A percentile compares a stretch with the other conserved stretches of the same genome.
phyloP scores from a whole-genome alignment of 2,797 vertebrate genomes.

The Tapera naevia region DNA sequence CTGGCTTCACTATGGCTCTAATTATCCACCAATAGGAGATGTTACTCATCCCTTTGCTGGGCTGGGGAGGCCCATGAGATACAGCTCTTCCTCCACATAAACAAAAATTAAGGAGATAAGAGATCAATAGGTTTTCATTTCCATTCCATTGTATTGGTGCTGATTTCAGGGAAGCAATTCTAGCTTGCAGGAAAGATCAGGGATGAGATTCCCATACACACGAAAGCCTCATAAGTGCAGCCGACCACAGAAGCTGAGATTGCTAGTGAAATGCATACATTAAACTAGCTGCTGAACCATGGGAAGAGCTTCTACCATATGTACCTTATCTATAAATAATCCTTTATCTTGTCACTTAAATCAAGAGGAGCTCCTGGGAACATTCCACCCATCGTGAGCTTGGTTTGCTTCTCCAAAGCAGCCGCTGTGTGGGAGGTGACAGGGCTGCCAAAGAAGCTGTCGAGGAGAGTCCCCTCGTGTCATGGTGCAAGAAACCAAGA shows the following conservation, averaged over 20 bases:
- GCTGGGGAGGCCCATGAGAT: not conserved
- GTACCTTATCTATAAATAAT: constrained; percentile 32
- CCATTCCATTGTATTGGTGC: not conserved
- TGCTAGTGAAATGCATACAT: not conserved
- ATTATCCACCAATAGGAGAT: not conserved
- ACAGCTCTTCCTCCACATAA: not conserved
- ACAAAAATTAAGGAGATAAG: not conserved
- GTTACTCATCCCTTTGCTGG: not conserved
- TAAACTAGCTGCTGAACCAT: not conserved
- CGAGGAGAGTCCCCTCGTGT: not conserved
- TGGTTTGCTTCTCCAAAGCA: not conserved
- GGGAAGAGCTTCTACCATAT: not conserved
- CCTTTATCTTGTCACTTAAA: not conserved
- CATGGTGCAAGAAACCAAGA: not conserved
- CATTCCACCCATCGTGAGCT: not conserved
- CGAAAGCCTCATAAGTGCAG: not conserved
- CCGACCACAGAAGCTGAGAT: not conserved
- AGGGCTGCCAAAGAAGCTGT: constrained; percentile 4
- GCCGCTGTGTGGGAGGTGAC: not conserved
- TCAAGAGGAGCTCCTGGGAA: not conserved
- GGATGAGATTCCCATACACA: not conserved
- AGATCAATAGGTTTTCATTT: not conserved
- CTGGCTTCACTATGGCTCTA: not conserved
- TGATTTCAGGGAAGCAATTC: not conserved
- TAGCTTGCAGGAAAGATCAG: not conserved